phyloP scores from a whole-genome alignment of 2,888 invertebrate genomes.

The Graphium colonna region DNA sequence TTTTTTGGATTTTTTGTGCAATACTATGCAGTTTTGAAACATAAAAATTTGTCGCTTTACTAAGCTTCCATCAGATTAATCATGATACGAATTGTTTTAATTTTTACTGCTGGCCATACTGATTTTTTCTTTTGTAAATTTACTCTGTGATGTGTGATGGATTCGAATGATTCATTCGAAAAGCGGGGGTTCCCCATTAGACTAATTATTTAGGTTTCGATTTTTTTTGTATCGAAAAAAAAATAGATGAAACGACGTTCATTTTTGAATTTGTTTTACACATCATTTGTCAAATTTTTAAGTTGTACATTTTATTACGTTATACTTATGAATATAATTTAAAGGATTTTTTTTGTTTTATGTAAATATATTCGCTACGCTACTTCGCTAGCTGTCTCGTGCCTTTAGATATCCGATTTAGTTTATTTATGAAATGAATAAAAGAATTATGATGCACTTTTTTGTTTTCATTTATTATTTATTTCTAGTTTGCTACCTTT shows the following conservation, averaged over 20 bases:
- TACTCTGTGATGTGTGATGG: conserved; percentile 52
- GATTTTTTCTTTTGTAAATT: conserved; percentile 38
- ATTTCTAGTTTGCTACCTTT: too few species aligned
- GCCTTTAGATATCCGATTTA: conserved; percentile 69
- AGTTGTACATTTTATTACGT: conserved; percentile 72
- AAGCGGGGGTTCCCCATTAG: conserved; percentile 43
- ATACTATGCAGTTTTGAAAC: conserved; percentile 45
- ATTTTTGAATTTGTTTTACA: conserved; percentile 49
- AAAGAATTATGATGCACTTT: conserved; percentile 64
- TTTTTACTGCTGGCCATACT: conserved; percentile 45
- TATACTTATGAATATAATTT: conserved; percentile 41
- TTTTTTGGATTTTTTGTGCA: conserved; percentile 53
- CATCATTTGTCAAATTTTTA: conserved; percentile 52
- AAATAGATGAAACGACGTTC: conserved; percentile 30
- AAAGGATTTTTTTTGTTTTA: conserved; percentile 46
- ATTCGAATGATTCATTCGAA: conserved; percentile 56
- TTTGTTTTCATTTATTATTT: conserved; percentile 43
- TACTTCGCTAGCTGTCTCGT: conserved; percentile 62
- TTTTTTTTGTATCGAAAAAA: conserved; percentile 36
- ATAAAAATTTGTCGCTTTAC: too few species aligned
- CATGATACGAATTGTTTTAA: too few species aligned
- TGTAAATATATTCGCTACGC: conserved; percentile 70
- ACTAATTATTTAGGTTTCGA: conserved; percentile 35
- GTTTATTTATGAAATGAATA: conserved; percentile 75
- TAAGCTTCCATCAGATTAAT: too few species aligned